phyloP scores from a whole-genome alignment of 2,113 vertebrate species.

The Cephalopterus ornatus region DNA sequence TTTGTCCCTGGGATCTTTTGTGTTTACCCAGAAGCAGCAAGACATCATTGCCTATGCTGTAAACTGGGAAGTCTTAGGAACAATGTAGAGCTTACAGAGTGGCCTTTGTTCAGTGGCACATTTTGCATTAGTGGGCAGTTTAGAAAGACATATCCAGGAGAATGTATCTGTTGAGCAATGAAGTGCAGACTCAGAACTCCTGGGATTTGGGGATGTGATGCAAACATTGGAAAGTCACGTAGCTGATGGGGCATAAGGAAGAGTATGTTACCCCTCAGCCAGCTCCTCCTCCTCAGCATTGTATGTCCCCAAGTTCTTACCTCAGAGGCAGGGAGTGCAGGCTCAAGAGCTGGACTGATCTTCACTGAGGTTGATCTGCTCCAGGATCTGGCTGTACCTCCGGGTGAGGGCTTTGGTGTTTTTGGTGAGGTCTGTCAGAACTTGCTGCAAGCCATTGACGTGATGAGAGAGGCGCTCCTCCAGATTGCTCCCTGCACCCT shows the following conservation, averaged over 20 bases:
- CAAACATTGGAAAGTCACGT: background rate
- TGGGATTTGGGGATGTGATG: background rate
- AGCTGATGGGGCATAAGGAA: background rate
- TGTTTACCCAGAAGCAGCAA: background rate
- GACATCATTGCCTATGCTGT: background rate
- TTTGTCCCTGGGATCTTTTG: background rate
- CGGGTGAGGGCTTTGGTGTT: slow-evolving; percentile 79
- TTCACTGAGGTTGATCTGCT: slow-evolving; percentile 50
- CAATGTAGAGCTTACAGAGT: fast-evolving
- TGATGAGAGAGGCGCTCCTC: slow-evolving; percentile 82
- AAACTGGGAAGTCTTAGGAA: background rate
- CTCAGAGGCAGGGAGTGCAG: background rate
- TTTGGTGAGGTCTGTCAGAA: slow-evolving; percentile 80
- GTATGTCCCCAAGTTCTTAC: background rate
- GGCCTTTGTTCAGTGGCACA: background rate
- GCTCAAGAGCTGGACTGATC: slow-evolving; percentile 12
- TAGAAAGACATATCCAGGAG: background rate
- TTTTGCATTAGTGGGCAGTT: background rate
- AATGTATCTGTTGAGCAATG: background rate
- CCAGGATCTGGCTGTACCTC: slow-evolving; percentile 85
- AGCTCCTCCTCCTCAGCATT: background rate
- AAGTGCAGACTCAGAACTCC: background rate
- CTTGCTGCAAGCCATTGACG: slow-evolving; percentile 79
- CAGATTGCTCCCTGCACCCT: slow-evolving; percentile 54
- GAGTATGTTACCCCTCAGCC: background rate